phyloP scores from a whole-genome alignment of 64 coral and sea anemone species.

The Stichodactyla mertensii region DNA sequence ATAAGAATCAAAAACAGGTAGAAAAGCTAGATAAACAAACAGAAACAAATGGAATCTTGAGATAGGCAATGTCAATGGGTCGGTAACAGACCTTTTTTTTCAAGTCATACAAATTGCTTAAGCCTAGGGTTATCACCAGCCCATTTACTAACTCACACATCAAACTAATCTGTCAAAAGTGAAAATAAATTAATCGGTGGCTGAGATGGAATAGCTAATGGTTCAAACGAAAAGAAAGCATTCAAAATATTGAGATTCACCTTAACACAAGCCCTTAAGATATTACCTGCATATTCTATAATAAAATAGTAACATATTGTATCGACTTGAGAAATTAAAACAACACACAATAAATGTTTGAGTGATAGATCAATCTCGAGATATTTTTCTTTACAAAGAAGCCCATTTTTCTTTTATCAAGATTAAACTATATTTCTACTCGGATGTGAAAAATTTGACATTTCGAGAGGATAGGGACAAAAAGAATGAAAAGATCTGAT shows the following conservation, averaged over 20 bases:
- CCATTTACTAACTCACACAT: constrained; percentile 15
- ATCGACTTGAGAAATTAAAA: background rate
- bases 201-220: background rate
- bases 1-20: background rate
- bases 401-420: background rate
- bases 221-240: too few species aligned
- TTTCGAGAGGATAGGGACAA: background rate
- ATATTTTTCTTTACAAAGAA: background rate
- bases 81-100: background rate
- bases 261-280: background rate
- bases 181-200: background rate
- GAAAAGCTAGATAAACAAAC: background rate
- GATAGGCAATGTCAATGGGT: background rate
- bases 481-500: background rate
- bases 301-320: background rate
- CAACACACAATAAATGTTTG: background rate
- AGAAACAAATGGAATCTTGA: background rate
- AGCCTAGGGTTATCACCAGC: background rate
- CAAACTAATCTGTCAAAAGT: background rate
- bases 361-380: background rate
- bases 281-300: background rate
- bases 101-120: background rate
- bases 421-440: background rate
- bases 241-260: too few species aligned
- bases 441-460: background rate